A percentile compares a stretch with the other conserved stretches of the same genome.
phyloP scores from a whole-genome alignment of 2,888 invertebrate genomes.

The Pseudococcus longispinus region DNA sequence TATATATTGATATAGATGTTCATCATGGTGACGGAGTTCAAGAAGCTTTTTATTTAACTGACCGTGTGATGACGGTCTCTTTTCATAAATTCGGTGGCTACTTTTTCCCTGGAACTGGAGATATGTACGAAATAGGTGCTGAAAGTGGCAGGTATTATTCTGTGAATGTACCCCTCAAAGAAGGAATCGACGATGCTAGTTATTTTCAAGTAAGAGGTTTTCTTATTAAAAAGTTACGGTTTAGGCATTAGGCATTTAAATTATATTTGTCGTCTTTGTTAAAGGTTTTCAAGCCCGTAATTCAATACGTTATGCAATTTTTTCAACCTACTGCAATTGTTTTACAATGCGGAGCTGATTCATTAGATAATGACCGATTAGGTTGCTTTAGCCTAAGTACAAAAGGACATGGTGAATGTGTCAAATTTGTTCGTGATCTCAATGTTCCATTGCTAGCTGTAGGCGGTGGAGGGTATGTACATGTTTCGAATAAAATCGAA shows the following conservation, averaged over 20 bases:
- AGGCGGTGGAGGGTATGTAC: slow-evolving; percentile 73
- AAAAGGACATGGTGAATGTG: slow-evolving; percentile 96
- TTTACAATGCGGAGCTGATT: slow-evolving; percentile 97
- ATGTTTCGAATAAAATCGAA: not conserved
- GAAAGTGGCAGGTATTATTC: slow-evolving; percentile 96
- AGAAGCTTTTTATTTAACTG: slow-evolving; percentile 96
- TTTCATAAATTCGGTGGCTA: slow-evolving; percentile 98
- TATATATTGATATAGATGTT: slow-evolving; percentile 98
- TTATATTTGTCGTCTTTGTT: slow-evolving; percentile 18
- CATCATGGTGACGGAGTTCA: slow-evolving; percentile 98
- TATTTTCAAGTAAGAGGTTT: slow-evolving; percentile 75
- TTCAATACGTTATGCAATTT: slow-evolving; percentile 92
- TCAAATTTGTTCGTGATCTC: slow-evolving; percentile 90
- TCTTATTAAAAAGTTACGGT: slow-evolving; percentile 58
- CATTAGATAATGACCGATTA: slow-evolving; percentile 90
- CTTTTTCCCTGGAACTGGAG: slow-evolving; percentile 98
- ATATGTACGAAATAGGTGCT: slow-evolving; percentile 98
- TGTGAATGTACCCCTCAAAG: slow-evolving; percentile 96
- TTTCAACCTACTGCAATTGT: slow-evolving; percentile 97
- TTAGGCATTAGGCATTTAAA: not conserved
- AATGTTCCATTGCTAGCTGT: slow-evolving; percentile 91
- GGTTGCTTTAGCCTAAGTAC: slow-evolving; percentile 97
- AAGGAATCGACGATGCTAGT: slow-evolving; percentile 94
- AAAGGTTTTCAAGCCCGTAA: slow-evolving; percentile 90
- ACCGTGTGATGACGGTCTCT: slow-evolving; percentile 98